Evolutionary conservation across 2,113 vertebrate genomes (phyloP), one percentile per base, ranked within the genome.

Genomic region (Corapipo altera): DNA sequence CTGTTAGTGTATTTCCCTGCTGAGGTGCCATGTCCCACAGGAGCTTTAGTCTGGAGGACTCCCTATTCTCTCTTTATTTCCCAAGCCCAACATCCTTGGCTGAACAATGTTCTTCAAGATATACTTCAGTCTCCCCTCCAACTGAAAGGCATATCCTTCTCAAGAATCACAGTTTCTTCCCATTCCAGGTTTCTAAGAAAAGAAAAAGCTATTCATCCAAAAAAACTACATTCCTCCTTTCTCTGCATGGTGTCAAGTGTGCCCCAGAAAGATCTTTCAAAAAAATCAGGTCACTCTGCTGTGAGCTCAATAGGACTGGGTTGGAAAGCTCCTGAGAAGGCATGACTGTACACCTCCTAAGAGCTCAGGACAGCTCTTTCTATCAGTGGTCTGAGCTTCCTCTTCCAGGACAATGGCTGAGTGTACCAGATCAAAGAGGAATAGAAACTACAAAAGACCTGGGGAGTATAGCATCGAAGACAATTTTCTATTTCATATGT

Each of bases 271-370:
- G 8, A 48, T 83, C 22, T 78, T 91, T 90, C 67, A 84, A 74
- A 92, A 90, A 74, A 89, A 95, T 57, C 76, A 92, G 80, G 79
- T 94, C 83, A 86, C 19, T 76, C 59, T 81, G 73, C 73, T 92
- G 35, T 74, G 86, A 80, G 61, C 20, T 75, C n/a, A 79, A 5
- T 27, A 81, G n/a, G 46, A 85, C 7, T 33, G 37, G 2, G 23
- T 51, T 82, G 58, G 54, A 61, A 95, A 83, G 58, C 69, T 97
- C 89, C 59, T 64, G 78, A 93, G 89, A 88, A 91, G 58, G 43
- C 15, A 55, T 35, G n/a, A 54, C 33, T 19, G 10, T 61, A 85
- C 19, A 33, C 9, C 22, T 91, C 51, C 24, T 43, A 54, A 70
- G 41, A 91, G 37, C 32, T 74, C n/a, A 62, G 30, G 24, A 66